Percentiles rank a stretch among this genome's conserved stretches.
Conservation (phyloP, 2,888 invertebrate genomes). For the Hyalella azteca region DNA sequence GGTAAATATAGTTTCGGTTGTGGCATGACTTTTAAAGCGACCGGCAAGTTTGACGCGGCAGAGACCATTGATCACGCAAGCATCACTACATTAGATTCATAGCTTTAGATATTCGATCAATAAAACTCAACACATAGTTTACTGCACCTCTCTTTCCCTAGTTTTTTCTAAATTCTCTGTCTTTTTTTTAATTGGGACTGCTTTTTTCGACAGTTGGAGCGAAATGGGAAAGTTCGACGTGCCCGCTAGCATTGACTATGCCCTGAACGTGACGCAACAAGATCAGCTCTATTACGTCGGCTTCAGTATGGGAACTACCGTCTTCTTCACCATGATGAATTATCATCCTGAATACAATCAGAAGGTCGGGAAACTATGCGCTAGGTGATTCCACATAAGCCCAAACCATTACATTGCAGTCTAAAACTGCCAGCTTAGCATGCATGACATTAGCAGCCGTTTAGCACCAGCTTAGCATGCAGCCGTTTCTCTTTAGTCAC, state of each 20-base stretch:
- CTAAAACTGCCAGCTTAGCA: too few species aligned
- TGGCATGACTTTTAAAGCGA: neutral
- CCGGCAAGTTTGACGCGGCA: neutral
- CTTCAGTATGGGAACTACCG: conserved; percentile 78
- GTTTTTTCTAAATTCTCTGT: neutral
- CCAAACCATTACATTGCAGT: too few species aligned
- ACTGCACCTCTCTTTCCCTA: neutral
- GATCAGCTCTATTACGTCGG: conserved; percentile 78
- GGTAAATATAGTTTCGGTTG: too few species aligned
- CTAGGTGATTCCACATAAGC: too few species aligned
- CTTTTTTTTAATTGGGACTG: neutral
- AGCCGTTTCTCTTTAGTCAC: too few species aligned
- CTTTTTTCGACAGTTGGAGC: conserved; percentile 27
- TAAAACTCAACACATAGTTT: neutral
- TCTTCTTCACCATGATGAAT: conserved; percentile 60
- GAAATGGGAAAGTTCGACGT: conserved; percentile 39
- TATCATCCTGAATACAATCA: conserved; percentile 60
- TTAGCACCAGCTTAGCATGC: too few species aligned
- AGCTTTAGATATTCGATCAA: neutral
- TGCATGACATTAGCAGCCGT: too few species aligned
- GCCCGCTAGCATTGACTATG: conserved; percentile 58
- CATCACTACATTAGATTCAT: neutral
- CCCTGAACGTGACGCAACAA: conserved; percentile 69
- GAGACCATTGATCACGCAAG: neutral
- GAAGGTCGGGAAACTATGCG: too few species aligned